A percentile compares a stretch with the other conserved stretches of the same genome.
phyloP scores from a whole-genome alignment of 1,140 invertebrate species.

The Drosophila triauraria region DNA sequence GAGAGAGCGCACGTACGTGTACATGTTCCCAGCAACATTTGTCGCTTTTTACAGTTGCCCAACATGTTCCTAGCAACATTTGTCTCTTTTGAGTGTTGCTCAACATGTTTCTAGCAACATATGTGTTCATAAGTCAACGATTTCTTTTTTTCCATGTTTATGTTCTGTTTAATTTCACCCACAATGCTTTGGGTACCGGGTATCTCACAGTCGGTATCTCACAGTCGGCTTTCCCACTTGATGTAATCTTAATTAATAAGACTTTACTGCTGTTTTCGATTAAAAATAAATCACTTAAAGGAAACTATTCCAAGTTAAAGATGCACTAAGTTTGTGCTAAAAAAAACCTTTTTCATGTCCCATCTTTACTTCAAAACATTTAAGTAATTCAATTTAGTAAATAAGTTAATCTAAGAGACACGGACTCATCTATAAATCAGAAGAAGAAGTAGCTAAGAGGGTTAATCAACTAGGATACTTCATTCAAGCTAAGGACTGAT shows the following conservation, averaged over 20 bases:
- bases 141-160: no score
- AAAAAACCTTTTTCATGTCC: neutral
- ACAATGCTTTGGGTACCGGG: no score
- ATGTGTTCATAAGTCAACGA: no score
- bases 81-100: no score
- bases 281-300: neutral
- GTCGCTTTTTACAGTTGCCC: no score
- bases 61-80: no score
- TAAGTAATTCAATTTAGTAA: neutral
- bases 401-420: neutral
- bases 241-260: neutral
- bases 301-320: neutral
- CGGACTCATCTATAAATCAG: constrained; percentile 13
- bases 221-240: no score
- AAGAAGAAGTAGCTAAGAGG: neutral
- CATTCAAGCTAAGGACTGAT: neutral
- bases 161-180: no score
- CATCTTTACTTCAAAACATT: neutral
- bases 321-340: neutral
- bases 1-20: no score
- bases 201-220: no score
- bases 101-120: no score
- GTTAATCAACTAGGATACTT: neutral
- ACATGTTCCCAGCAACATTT: no score
- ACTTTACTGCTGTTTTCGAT: neutral